These are phyloP conservation scores for Oncorhynchus masou DNA, from an alignment of 2,113 vertebrate genomes.

Conservation along the genomic window DNA sequence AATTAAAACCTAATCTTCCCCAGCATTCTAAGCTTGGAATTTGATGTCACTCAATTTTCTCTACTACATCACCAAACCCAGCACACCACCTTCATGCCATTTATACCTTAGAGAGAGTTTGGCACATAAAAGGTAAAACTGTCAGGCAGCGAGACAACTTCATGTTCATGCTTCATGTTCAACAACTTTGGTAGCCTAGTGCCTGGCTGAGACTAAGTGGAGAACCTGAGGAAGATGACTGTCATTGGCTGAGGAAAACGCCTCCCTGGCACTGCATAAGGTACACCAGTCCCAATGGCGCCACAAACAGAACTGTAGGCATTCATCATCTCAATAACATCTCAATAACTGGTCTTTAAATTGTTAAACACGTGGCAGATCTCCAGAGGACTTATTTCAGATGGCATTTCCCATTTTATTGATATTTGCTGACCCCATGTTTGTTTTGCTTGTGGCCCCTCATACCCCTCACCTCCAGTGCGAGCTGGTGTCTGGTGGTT, in stretches of 20 bases:
- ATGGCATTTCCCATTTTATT: constrained; percentile 66
- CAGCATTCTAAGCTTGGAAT: constrained; percentile 3
- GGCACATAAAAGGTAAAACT: not conserved
- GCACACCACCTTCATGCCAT: not conserved
- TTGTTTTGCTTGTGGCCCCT: constrained; percentile 64
- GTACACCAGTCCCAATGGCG: constrained; percentile 47
- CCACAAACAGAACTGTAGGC: not conserved
- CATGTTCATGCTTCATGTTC: constrained; percentile 77
- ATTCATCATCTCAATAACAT: constrained; percentile 17
- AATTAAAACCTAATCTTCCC: constrained; percentile 17
- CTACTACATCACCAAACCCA: not conserved
- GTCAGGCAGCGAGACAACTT: constrained; percentile 79
- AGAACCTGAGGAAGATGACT: constrained; percentile 66
- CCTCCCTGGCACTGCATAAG: constrained; percentile 74
- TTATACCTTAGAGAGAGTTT: not conserved
- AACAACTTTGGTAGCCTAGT: constrained; percentile 65
- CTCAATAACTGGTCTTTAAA: constrained; percentile 21
- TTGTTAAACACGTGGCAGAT: constrained; percentile 45
- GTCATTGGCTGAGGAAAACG: constrained; percentile 68
- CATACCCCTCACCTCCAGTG: constrained; percentile 53
- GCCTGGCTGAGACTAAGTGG: constrained; percentile 19
- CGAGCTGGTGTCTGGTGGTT: constrained; percentile 54
- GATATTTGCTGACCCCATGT: constrained; percentile 66
- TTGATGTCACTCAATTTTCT: not conserved
- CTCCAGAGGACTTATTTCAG: constrained; percentile 33